Evolutionary conservation across 2,797 vertebrate species (phyloP), one percentile per base, ranked within the genome.

Genomic region (Cryptoblepharus egeriae): DNA sequence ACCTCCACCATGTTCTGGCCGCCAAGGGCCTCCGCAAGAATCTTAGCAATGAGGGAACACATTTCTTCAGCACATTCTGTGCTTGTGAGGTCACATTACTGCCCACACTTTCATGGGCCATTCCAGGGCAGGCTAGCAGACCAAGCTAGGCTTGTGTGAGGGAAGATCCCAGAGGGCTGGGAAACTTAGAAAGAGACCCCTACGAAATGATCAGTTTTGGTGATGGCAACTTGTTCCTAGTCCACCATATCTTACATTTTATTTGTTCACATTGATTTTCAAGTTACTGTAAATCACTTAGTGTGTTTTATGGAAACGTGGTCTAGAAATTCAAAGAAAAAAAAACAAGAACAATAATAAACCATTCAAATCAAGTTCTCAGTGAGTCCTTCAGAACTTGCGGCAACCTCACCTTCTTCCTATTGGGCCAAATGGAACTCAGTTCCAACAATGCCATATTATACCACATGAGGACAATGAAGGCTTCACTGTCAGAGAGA

Each of bases 11-110:
- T 1, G n/a, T 71, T n/a, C 63, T 10, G 18, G 88, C 77, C 58
- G 82, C 93, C 88, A 0, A 81, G 75, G 88, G 80, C 92, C 88
- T 89, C 93, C 89, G 78, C 92, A 93, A 93, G 90, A 89, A 92
- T 82, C 74, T 39, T 82, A 82, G 91, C 84, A 89, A 91, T 81
- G 89, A 84, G 85, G 79, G 87, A 72, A 90, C 80, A 87, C 30
- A 11, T 81, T 82, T 78, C 84, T 90, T 26, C 65, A 86, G 92
- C 89, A 89, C 86, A 90, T 91, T 90, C 90, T 90, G 88, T 88
- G 91, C 90, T 88, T 72, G 75, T 81, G 91, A 85, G 89, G 83
- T 87, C 90, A 88, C 67, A 69, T 89, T 67, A 78, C 93, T 90
- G 90, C 92, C 92, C 91, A 90, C 89, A 92, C 88, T 72, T 82